A percentile compares a stretch with the other conserved stretches of the same genome.
Conservation (phyloP, 2,113 vertebrate genomes). For the Okapia johnstoni region DNA sequence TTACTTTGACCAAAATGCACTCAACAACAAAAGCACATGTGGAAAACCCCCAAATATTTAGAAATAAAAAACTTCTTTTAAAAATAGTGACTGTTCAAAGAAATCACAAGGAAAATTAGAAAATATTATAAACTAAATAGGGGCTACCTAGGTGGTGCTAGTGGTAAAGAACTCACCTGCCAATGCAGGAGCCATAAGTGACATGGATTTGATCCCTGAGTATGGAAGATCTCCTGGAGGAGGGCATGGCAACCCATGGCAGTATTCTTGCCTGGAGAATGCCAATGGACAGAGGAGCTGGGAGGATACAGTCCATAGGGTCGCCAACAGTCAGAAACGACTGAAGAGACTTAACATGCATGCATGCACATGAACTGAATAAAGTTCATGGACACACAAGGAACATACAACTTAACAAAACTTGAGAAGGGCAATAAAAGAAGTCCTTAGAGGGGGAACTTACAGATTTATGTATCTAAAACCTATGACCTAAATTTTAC, state of each 20-base stretch:
- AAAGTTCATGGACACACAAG: background rate
- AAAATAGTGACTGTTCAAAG: background rate
- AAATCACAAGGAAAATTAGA: background rate
- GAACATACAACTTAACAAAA: background rate
- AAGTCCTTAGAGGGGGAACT: background rate
- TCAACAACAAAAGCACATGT: background rate
- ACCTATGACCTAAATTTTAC: background rate
- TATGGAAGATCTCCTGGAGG: background rate
- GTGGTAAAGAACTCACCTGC: background rate
- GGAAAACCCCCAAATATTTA: background rate
- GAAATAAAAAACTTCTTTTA: background rate
- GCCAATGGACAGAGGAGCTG: background rate
- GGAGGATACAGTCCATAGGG: background rate
- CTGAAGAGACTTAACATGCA: background rate
- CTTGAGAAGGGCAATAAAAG: background rate
- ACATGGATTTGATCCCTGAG: background rate
- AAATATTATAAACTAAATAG: background rate
- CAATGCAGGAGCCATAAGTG: background rate
- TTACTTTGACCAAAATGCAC: background rate
- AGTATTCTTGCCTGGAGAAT: background rate
- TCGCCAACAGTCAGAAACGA: background rate
- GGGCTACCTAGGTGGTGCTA: background rate
- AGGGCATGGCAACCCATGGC: background rate
- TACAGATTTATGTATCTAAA: background rate
- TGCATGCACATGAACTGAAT: background rate